Evolutionary conservation across 2,797 vertebrate genomes (phyloP).

Genomic region (Smutsia gigantea): DNA sequence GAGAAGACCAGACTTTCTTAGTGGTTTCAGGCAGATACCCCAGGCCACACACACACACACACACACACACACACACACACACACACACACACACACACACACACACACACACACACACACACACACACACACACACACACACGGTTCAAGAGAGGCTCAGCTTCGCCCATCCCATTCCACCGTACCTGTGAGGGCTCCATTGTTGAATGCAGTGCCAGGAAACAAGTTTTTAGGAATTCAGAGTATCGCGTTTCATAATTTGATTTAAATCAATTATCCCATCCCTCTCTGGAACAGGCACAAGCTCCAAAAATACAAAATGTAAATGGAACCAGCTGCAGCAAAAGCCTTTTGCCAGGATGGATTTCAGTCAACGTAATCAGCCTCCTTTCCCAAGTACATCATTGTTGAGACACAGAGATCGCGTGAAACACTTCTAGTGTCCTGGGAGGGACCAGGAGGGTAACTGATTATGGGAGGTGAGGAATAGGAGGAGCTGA

Average conservation of each 20-base stretch:
- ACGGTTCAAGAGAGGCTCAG: slow-evolving; percentile 3
- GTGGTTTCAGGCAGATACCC: slow-evolving; percentile 55
- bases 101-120: background rate
- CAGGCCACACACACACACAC: background rate
- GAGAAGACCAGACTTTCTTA: slow-evolving; percentile 51
- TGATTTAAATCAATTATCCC: slow-evolving; percentile 90
- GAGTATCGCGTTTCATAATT: slow-evolving; percentile 89
- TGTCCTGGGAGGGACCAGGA: slow-evolving; percentile 66
- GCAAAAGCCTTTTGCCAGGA: slow-evolving; percentile 83
- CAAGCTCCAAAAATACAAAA: slow-evolving; percentile 87
- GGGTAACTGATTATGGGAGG: slow-evolving; percentile 74
- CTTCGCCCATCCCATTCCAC: slow-evolving; percentile 68
- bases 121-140: background rate
- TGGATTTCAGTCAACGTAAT: slow-evolving; percentile 86
- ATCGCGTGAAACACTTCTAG: slow-evolving; percentile 79
- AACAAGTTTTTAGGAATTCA: slow-evolving; percentile 86
- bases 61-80: background rate
- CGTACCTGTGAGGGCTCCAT: slow-evolving; percentile 84
- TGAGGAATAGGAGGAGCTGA: slow-evolving; percentile 80
- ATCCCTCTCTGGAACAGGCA: slow-evolving; percentile 87
- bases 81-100: background rate
- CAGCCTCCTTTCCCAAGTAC: slow-evolving; percentile 81
- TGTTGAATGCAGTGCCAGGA: slow-evolving; percentile 84
- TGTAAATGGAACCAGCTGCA: slow-evolving; percentile 90
- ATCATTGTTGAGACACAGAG: slow-evolving; percentile 80